A percentile compares a stretch with the other conserved stretches of the same genome.
These are phyloP conservation scores for Trididemnum miniatum DNA, from an alignment of 23 tunicate genomes.

Conservation along the genomic window DNA sequence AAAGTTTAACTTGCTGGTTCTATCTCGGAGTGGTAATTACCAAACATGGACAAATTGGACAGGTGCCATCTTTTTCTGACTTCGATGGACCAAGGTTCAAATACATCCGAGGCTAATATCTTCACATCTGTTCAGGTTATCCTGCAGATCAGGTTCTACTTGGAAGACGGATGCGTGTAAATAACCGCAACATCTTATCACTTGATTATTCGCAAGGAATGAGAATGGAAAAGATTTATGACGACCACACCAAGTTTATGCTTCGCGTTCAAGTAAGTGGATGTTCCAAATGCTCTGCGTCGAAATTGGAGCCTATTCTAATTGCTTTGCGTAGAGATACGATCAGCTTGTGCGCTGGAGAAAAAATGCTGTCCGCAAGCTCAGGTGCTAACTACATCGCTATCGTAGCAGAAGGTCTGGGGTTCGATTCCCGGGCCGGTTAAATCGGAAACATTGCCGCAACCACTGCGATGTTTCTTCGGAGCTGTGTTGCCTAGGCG, in stretches of 20 bases:
- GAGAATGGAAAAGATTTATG: constrained; percentile 83
- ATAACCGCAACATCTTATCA: constrained; percentile 83
- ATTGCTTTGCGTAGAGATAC: too few species aligned
- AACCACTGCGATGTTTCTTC: not conserved
- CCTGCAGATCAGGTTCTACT: constrained; percentile 26
- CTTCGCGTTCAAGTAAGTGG: constrained; percentile 64
- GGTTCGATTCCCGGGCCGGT: not conserved
- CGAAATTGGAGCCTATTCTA: too few species aligned
- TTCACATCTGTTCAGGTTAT: constrained; percentile 31
- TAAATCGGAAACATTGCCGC: not conserved
- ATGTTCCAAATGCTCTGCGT: too few species aligned
- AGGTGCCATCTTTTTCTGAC: too few species aligned
- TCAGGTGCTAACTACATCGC: not conserved
- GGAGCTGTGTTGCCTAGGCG: too few species aligned
- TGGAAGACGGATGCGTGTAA: constrained; percentile 89
- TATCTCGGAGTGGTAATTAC: too few species aligned
- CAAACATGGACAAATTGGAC: too few species aligned
- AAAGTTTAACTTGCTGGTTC: too few species aligned
- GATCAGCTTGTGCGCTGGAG: too few species aligned
- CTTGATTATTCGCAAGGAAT: constrained; percentile 78
- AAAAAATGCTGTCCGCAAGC: not conserved
- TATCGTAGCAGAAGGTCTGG: not conserved
- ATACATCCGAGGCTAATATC: too few species aligned
- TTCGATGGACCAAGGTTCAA: too few species aligned
- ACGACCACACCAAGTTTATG: constrained; percentile 92